Percentiles rank a stretch among this genome's conserved stretches.
Evolutionary conservation across 2,113 vertebrate species (phyloP).

Genomic region (human (Homo sapiens)): DNA sequence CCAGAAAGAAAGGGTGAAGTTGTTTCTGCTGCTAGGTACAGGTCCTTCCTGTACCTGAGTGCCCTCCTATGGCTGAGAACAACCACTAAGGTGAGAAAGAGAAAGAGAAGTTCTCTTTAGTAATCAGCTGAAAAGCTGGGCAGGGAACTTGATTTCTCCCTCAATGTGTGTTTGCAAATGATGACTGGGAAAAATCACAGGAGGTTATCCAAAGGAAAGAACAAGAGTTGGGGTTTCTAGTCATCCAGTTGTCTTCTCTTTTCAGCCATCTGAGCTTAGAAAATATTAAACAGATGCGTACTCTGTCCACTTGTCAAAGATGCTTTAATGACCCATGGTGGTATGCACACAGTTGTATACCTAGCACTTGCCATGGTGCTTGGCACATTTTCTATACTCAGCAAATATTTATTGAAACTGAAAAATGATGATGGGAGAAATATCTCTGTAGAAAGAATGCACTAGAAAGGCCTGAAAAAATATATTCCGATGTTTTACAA

Average conservation of each 20-base stretch:
- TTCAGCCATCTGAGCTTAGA: not conserved
- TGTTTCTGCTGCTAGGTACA: not conserved
- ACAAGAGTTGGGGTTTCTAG: not conserved
- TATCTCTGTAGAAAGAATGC: not conserved
- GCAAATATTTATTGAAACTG: conserved; percentile 13
- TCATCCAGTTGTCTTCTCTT: not conserved
- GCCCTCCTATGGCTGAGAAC: not conserved
- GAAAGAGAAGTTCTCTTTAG: not conserved
- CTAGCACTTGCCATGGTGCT: not conserved
- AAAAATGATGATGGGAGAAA: conserved; percentile 15
- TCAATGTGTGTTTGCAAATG: not conserved
- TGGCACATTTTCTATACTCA: not conserved
- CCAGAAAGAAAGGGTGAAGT: not conserved
- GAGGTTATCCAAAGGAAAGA: conserved; percentile 19
- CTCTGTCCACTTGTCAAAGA: not conserved
- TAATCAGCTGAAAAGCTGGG: not conserved
- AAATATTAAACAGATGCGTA: conserved; percentile 9
- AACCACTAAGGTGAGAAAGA: not conserved
- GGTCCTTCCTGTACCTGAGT: not conserved
- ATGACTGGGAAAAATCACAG: not conserved
- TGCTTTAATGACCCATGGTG: not conserved
- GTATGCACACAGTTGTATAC: not conserved
- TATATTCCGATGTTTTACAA: not conserved
- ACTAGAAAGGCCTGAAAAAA: conserved; percentile 17
- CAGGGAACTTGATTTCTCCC: not conserved